Evolutionary conservation across 2,113 vertebrate genomes (phyloP), one percentile per base, ranked within the genome.

Genomic region (Pelecanus crispus): DNA sequence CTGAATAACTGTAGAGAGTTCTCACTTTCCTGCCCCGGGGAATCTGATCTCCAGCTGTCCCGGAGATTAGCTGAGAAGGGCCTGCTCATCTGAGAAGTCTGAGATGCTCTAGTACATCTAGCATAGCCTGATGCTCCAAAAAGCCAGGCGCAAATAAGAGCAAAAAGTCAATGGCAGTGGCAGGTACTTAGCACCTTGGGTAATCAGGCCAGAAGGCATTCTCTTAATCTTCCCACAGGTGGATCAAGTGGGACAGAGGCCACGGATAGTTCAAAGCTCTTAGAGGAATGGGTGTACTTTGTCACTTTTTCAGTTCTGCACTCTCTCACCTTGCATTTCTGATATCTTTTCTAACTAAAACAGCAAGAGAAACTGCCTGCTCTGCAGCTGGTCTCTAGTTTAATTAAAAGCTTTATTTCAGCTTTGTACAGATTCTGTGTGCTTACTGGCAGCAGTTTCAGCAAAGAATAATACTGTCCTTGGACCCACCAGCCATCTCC

Each of bases 331-430:
- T 86, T 53, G 12, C 17, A 47, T 86, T 91, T 96, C 42, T 90
- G 66, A 50, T 4, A 31, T 45, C 10, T 85, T 93, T 96, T 80
- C 40, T 61, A 65, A 59, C 36, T 65, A 74, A 94, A 85, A n/a
- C 10, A 47, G 56, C 13, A 45, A 85, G 12, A 52, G 58, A 79
- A 91, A 63, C 8, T 72, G 7, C 40, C 17, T 90, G 59, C 44
- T 40, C 36, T 90, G 44, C 52, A 74, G 19, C 47, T 72, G 40
- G 14, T 82, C 53, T 85, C 52, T 68, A 50, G 68, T 81, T 94
- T 87, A 96, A 95, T 96, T 92, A 92, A 85, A 95, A 81, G 84
- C 56, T 87, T 87, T 79, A 75, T 86, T 92, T 90, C 73, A 71
- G 32, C 40, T 91, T 84, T 74, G 8, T 81, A n/a, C 8, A 61